These are phyloP conservation scores for Nymphalis polychloros DNA, from an alignment of 2,888 invertebrate species.

Conservation along the genomic window DNA sequence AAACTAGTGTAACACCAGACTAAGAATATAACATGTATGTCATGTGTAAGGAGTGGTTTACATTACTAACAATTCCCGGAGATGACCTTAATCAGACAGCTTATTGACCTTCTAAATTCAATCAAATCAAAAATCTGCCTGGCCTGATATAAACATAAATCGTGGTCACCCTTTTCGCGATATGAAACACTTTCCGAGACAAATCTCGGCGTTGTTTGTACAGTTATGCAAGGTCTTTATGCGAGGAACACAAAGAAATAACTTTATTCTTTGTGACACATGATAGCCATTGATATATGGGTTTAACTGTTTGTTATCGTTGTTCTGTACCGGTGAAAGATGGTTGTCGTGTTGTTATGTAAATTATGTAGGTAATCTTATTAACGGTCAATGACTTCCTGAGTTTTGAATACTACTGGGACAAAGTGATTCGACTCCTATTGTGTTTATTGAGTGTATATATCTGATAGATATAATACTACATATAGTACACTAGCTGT, in stretches of 20 bases:
- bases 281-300: not conserved
- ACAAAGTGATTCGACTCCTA: too few relatives aligned
- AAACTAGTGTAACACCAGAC: too few relatives aligned
- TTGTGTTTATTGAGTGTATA: too few relatives aligned
- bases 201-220: conserved; percentile 14
- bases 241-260: conserved; percentile 19
- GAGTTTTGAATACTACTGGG: too few relatives aligned
- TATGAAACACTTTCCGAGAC: conserved; percentile 13
- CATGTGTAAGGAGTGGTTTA: too few relatives aligned
- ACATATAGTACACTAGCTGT: too few relatives aligned
- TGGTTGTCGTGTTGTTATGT: not conserved
- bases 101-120: not conserved
- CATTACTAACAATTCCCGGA: too few relatives aligned
- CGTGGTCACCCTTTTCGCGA: not conserved
- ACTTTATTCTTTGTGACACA: conserved; percentile 14
- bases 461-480: too few relatives aligned
- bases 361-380: conserved; percentile 9
- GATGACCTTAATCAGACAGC: too few relatives aligned
- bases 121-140: not conserved
- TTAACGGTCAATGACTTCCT: conserved; percentile 6
- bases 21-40: too few relatives aligned
- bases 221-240: conserved; percentile 22
- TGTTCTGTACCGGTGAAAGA: conserved; percentile 1
- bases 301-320: conserved; percentile 4
- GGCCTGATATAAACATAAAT: not conserved